Conservation (phyloP, 2,113 vertebrate species). For the Corythaeola cristata region DNA sequence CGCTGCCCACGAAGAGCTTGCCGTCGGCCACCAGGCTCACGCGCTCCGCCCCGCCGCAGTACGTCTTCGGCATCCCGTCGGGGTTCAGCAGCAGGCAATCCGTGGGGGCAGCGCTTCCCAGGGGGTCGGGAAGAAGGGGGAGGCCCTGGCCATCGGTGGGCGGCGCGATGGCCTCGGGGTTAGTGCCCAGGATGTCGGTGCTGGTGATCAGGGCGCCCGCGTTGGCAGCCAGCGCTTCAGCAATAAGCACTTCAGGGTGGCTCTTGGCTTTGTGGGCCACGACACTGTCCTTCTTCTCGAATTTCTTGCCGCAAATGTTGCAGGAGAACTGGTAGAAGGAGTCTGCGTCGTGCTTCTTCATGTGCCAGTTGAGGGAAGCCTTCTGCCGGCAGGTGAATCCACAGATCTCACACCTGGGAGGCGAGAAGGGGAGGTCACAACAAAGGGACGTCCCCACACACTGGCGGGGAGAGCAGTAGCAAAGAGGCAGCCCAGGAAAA, state of each 20-base stretch:
- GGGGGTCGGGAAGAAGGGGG: slow-evolving; percentile 75
- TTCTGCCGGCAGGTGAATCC: slow-evolving; percentile 98
- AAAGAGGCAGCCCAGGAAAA: neutral
- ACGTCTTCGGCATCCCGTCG: slow-evolving; percentile 74
- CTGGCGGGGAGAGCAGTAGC: accelerated
- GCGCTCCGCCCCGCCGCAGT: slow-evolving; percentile 69
- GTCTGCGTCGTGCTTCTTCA: slow-evolving; percentile 98
- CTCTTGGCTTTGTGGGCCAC: slow-evolving; percentile 98
- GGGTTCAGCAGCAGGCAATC: slow-evolving; percentile 76
- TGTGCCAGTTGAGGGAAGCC: slow-evolving; percentile 99
- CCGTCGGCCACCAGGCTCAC: slow-evolving; percentile 77
- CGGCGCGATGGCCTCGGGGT: slow-evolving; percentile 76
- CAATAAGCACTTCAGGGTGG: slow-evolving; percentile 95
- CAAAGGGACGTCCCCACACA: neutral
- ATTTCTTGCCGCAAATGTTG: slow-evolving; percentile 97
- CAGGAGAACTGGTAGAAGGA: slow-evolving; percentile 98
- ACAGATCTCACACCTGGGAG: slow-evolving; percentile 93
- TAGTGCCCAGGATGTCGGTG: slow-evolving; percentile 82
- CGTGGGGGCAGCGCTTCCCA: slow-evolving; percentile 72
- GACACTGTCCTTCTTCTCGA: slow-evolving; percentile 99
- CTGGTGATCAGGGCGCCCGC: slow-evolving; percentile 93
- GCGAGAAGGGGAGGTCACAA: neutral
- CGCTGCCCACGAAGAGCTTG: slow-evolving; percentile 77
- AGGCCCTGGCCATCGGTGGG: slow-evolving; percentile 75
- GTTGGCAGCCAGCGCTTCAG: slow-evolving; percentile 95